A percentile compares a stretch with the other conserved stretches of the same genome.
Evolutionary conservation across 2,113 vertebrate species (phyloP).

Genomic region (Xiphophorus maculatus): DNA sequence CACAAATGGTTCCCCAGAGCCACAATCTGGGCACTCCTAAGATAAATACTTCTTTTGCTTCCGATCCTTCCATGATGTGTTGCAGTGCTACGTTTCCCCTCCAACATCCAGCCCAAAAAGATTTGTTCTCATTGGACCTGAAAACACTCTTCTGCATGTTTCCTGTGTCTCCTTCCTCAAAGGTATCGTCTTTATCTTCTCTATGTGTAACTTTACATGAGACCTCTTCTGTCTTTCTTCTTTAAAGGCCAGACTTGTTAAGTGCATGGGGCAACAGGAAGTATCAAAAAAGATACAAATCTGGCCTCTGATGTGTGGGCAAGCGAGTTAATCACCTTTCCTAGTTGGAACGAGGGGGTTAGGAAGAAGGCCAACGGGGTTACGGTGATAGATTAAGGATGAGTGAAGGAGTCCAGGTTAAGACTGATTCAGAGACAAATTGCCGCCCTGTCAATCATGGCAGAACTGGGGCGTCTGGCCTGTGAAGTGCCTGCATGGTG

Average conservation of each 20-base stretch:
- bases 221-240: conserved; percentile 24
- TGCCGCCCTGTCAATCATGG: conserved; percentile 64
- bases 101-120: too few species aligned
- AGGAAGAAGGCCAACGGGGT: conserved; percentile 46
- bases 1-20: too few species aligned
- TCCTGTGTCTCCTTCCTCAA: background rate
- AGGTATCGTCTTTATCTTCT: too few species aligned
- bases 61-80: too few species aligned
- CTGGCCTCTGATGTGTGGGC: conserved; percentile 54
- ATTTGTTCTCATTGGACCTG: background rate
- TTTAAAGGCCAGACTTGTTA: conserved; percentile 38
- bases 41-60: too few species aligned
- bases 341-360: conserved; percentile 23
- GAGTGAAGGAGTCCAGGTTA: conserved; percentile 56
- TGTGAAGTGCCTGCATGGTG: conserved; percentile 66
- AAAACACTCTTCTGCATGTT: background rate
- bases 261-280: conserved; percentile 53
- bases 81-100: too few species aligned
- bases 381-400: conserved; percentile 65
- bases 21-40: too few species aligned
- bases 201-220: too few species aligned
- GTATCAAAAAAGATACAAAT: conserved; percentile 40
- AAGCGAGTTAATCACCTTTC: conserved; percentile 57
- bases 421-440: conserved; percentile 50
- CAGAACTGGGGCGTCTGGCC: conserved; percentile 59